These are phyloP conservation scores for Imbricaverruca yamaguchii DNA, from an alignment of 2,888 invertebrate genomes.

Conservation along the genomic window DNA sequence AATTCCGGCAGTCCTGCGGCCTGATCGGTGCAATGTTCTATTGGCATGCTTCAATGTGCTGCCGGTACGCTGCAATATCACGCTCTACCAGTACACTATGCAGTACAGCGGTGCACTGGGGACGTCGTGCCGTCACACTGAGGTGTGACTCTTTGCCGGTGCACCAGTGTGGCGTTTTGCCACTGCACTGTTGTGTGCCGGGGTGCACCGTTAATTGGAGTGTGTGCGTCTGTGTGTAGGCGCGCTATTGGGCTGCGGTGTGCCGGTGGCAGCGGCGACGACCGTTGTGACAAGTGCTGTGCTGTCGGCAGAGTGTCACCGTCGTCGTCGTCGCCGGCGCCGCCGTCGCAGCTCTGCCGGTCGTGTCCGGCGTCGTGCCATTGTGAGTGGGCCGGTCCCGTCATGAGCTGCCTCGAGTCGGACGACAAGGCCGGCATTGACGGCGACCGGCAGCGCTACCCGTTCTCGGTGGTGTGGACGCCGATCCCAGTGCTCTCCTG, in stretches of 20 bases:
- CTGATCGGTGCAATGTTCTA: too few relatives aligned
- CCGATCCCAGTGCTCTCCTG: conserved; percentile 92
- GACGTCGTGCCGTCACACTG: too few relatives aligned
- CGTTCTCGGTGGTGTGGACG: conserved; percentile 93
- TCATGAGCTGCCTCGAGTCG: not conserved
- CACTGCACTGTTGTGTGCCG: too few relatives aligned
- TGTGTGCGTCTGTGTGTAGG: not conserved
- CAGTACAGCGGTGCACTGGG: too few relatives aligned
- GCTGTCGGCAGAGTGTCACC: not conserved
- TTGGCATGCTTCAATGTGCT: too few relatives aligned
- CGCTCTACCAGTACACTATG: too few relatives aligned
- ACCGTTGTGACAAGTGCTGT: not conserved
- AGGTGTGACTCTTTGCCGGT: too few relatives aligned
- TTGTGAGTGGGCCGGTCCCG: not conserved
- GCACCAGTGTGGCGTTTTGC: too few relatives aligned
- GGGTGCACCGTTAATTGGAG: not conserved
- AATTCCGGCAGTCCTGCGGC: too few relatives aligned
- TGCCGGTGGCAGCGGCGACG: not conserved
- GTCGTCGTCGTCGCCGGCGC: not conserved
- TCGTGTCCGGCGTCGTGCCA: too few relatives aligned
- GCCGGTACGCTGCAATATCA: too few relatives aligned
- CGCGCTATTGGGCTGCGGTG: not conserved
- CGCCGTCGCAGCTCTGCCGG: not conserved
- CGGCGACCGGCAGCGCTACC: conserved; percentile 53
- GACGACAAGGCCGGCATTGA: conserved; percentile 37